Conservation (phyloP, 2,113 vertebrate genomes). For the Hylia prasina region DNA sequence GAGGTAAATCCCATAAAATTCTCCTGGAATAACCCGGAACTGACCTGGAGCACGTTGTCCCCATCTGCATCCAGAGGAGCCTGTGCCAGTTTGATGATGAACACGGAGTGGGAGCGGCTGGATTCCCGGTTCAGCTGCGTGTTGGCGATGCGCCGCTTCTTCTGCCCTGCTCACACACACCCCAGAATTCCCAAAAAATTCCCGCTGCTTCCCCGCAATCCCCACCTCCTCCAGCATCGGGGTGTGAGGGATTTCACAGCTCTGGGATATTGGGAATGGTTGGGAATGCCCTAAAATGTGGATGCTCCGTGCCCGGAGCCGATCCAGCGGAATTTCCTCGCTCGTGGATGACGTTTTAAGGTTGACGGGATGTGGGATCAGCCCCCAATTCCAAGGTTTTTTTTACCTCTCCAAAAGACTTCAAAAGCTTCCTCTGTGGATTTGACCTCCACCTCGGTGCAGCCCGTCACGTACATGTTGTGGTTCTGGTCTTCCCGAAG, state of each 20-base stretch:
- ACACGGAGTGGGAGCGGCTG: conserved; percentile 93
- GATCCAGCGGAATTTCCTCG: rapidly evolving
- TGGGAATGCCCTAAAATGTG: background rate
- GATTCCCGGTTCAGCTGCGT: conserved; percentile 92
- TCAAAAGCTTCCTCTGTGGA: conserved; percentile 92
- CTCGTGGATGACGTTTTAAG: rapidly evolving
- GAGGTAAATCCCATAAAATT: rapidly evolving
- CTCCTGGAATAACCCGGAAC: rapidly evolving
- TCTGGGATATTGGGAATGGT: background rate
- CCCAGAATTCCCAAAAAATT: background rate
- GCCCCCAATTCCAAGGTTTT: background rate
- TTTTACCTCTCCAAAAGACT: conserved; percentile 92
- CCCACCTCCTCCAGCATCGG: background rate
- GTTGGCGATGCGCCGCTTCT: conserved; percentile 81
- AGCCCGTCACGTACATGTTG: conserved; percentile 95
- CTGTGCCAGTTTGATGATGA: conserved; percentile 91
- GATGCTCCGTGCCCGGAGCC: background rate
- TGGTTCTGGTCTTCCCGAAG: conserved; percentile 95
- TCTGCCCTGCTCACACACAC: conserved; percentile 67
- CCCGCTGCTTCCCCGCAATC: background rate
- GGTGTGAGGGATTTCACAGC: background rate
- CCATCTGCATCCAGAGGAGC: conserved; percentile 91
- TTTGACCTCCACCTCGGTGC: conserved; percentile 94
- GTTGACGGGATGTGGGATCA: background rate
- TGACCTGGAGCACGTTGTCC: conserved; percentile 89